Conservation (phyloP, 2,113 vertebrate genomes). For the Silurus asotus region DNA sequence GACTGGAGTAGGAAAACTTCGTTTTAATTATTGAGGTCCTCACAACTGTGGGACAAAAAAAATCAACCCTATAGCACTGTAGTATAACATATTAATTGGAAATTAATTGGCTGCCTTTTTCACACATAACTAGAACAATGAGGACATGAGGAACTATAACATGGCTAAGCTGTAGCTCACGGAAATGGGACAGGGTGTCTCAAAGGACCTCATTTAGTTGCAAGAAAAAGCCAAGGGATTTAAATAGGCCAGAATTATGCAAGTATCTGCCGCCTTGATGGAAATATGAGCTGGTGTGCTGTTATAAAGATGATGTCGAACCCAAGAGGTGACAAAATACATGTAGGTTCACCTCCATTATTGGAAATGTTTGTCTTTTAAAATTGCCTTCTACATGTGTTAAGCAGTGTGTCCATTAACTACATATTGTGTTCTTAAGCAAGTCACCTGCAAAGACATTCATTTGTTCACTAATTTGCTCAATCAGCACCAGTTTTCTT, state of each 20-base stretch:
- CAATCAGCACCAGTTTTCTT: neutral
- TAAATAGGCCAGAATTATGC: conserved; percentile 15
- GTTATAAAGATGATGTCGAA: neutral
- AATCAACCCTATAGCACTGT: neutral
- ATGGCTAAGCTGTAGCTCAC: conserved; percentile 50
- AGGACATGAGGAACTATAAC: conserved; percentile 21
- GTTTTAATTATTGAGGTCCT: neutral
- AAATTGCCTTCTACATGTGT: neutral
- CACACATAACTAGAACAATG: conserved; percentile 21
- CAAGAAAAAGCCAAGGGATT: conserved; percentile 1
- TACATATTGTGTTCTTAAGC: neutral
- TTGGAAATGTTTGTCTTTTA: neutral
- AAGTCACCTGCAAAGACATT: neutral
- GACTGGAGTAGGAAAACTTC: neutral
- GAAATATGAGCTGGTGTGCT: conserved; percentile 11
- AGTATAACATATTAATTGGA: conserved; percentile 17
- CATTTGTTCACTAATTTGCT: neutral
- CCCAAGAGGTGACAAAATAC: neutral
- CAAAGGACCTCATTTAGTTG: conserved; percentile 47
- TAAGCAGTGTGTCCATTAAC: neutral
- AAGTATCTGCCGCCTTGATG: conserved; percentile 3
- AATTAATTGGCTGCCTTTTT: conserved; percentile 16
- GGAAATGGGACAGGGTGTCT: conserved; percentile 65
- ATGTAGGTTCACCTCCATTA: neutral
- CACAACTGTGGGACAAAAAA: neutral